Evolutionary conservation across 2,113 vertebrate species (phyloP), one percentile per base, ranked within the genome.

Genomic region (Myiagra hebetior): DNA sequence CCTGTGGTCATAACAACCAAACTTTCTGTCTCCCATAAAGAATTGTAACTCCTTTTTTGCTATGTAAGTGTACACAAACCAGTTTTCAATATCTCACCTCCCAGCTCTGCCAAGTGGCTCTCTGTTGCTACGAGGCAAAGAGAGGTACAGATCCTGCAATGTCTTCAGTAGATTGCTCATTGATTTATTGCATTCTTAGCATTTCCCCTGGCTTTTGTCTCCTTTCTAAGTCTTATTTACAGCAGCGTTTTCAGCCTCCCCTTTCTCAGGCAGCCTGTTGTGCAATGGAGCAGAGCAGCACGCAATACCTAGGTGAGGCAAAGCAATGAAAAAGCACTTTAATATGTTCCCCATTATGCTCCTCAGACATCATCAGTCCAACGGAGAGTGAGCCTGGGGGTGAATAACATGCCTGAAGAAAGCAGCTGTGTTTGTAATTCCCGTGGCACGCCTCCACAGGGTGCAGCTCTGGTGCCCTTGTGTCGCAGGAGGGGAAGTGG

Each of bases 351-450:
- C 55, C 68, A 19, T 62, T 57, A 14, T 6, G 3, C 39, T 86
- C 64, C 79, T 37, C 64, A 86, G 63, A 42, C 86, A 84, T 41
- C 67, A 26, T 23, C 87, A 82, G 65, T 14, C 65, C 39, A 14
- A 27, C 63, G 27, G 22, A 6, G 70, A 65, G 70, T 1, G 70
- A 85, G 88, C 50, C 63, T 42, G 91, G 19, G 92, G 82, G 72
- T 90, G 88, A 92, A 88, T 19, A 85, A 80, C 17, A 16, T 0
- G 1, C 50, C 85, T 69, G 33, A 9, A 13, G 79, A 50, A 69
- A 92, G 67, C 92, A 70, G 91, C 85, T 92, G 92, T 84, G 85
- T 91, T 94, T 91, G 37, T 14, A 23, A 57, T 83, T 91, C 91
- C 92, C 85, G 57, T 62, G 70, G 83, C 91, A 77, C 2, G 1